Conservation (phyloP, 2,888 invertebrate species). For the Beris chalybata region DNA sequence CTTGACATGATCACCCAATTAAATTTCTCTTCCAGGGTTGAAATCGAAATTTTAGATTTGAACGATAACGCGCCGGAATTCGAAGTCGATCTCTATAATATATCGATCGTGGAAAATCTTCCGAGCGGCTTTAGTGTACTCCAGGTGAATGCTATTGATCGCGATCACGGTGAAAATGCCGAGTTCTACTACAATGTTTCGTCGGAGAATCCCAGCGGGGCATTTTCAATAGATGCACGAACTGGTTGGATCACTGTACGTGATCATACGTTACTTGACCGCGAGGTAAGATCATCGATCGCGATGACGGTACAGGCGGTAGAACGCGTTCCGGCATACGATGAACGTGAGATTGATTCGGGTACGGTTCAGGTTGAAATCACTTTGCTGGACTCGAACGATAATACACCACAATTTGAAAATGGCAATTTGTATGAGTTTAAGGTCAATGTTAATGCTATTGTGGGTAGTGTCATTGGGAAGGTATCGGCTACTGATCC, state of each 20-base stretch:
- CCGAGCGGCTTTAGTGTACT: constrained; percentile 70
- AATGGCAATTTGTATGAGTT: constrained; percentile 84
- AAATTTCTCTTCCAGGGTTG: constrained; percentile 58
- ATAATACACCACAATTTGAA: constrained; percentile 85
- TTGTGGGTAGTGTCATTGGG: constrained; percentile 73
- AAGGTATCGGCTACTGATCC: constrained; percentile 81
- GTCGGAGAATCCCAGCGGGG: constrained; percentile 68
- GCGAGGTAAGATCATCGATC: constrained; percentile 73
- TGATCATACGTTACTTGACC: constrained; percentile 72
- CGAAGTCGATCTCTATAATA: constrained; percentile 86
- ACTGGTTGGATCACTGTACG: constrained; percentile 86
- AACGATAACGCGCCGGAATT: constrained; percentile 87
- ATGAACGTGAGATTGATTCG: constrained; percentile 49
- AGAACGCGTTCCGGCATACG: constrained; percentile 69
- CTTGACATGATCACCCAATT: constrained; percentile 39
- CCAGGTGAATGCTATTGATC: constrained; percentile 72
- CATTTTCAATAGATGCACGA: constrained; percentile 77
- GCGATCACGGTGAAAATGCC: constrained; percentile 83
- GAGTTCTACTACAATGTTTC: constrained; percentile 76
- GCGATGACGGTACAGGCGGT: constrained; percentile 77
- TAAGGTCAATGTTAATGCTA: constrained; percentile 67
- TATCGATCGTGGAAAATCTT: constrained; percentile 88
- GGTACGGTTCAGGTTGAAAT: constrained; percentile 77
- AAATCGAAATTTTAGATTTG: constrained; percentile 73
- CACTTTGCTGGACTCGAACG: constrained; percentile 84